Percentiles rank a stretch among this genome's conserved stretches.
Evolutionary conservation across 2,113 vertebrate species (phyloP).

Genomic region (Origma solitaria): DNA sequence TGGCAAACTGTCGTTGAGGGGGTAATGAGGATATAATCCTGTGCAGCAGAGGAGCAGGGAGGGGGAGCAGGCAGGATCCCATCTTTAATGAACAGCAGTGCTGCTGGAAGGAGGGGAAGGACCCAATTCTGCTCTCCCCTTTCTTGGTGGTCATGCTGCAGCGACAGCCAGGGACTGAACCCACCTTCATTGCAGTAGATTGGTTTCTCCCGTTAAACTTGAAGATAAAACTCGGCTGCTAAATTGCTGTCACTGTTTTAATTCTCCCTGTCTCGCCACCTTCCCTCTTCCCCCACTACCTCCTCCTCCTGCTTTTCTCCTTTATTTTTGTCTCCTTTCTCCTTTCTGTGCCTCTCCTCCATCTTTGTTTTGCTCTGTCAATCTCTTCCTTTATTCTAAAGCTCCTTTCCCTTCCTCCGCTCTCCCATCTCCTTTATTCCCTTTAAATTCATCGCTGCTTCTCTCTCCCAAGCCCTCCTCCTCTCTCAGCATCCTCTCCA

Average conservation of each 20-base stretch:
- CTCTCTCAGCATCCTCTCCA: background rate
- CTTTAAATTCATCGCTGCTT: background rate
- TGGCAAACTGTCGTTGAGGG: constrained; percentile 43
- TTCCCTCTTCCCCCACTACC: background rate
- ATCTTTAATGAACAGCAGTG: background rate
- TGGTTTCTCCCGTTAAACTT: constrained; percentile 1
- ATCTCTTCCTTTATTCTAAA: constrained; percentile 18
- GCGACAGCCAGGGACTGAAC: background rate
- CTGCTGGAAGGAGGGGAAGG: background rate
- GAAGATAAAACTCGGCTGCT: constrained; percentile 5
- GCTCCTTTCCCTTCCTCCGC: background rate
- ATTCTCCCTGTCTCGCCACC: background rate
- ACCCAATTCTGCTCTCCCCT: background rate
- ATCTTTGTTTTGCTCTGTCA: constrained; percentile 26
- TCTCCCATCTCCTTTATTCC: background rate
- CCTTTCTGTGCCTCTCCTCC: background rate
- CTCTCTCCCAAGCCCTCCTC: background rate
- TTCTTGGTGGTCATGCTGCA: background rate
- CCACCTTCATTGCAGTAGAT: background rate
- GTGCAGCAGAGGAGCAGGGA: background rate
- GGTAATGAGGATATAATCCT: constrained; percentile 26
- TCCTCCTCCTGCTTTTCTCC: background rate
- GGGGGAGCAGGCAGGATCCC: background rate
- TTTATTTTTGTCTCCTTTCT: background rate
- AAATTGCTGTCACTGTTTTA: constrained; percentile 12